Percentiles rank a stretch among this genome's conserved stretches.
Conservation (phyloP, 2,113 vertebrate genomes). For the Psilopsiagon aymara region DNA sequence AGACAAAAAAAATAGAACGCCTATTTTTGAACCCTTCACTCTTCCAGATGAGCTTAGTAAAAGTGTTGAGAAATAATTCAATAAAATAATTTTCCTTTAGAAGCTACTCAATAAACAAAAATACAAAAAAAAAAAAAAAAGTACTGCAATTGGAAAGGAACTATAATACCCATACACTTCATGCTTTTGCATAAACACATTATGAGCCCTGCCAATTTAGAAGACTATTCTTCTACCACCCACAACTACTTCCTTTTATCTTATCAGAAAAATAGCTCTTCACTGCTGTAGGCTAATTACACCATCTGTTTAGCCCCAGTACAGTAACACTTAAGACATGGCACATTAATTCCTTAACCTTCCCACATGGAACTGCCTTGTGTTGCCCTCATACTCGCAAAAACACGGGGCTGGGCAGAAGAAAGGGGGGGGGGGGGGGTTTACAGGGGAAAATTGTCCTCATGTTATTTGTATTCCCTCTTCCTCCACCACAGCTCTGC, state of each 20-base stretch:
- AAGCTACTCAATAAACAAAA: not conserved
- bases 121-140: not conserved
- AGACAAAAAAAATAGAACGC: not conserved
- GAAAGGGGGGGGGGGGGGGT: not conserved
- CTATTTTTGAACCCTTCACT: not conserved
- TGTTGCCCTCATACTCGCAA: constrained; percentile 51
- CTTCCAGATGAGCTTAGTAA: not conserved
- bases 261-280: constrained; percentile 71
- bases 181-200: constrained; percentile 27
- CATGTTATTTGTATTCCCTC: constrained; percentile 56
- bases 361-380: constrained; percentile 65
- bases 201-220: constrained; percentile 48
- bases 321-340: constrained; percentile 67
- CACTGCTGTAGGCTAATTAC: constrained; percentile 76
- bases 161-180: not conserved
- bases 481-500: constrained; percentile 10
- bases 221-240: constrained; percentile 63
- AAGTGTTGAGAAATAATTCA: not conserved
- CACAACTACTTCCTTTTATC: constrained; percentile 75
- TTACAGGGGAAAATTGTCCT: not conserved
- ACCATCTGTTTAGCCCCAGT: constrained; percentile 79
- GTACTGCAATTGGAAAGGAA: not conserved
- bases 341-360: constrained; percentile 78
- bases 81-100: not conserved
- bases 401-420: constrained; percentile 37